Conservation (phyloP, 2,888 invertebrate species). For the Synergus japonicus region DNA sequence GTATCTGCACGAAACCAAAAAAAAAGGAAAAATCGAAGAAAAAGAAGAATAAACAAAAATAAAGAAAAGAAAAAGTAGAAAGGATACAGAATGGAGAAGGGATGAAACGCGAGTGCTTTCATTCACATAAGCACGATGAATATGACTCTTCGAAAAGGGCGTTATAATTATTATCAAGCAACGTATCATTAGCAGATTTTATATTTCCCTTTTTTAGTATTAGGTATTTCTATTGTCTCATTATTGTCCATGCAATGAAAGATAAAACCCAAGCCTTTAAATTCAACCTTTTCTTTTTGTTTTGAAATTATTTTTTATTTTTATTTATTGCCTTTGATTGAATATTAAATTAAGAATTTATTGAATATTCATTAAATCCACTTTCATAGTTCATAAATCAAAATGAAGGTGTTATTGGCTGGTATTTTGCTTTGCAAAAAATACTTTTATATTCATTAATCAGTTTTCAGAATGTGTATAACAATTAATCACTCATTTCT, state of each 20-base stretch:
- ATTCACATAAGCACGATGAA: constrained; percentile 28
- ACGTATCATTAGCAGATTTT: constrained; percentile 27
- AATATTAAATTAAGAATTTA: neutral
- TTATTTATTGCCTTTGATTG: neutral
- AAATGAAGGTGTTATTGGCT: neutral
- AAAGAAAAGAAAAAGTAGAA: constrained; percentile 42
- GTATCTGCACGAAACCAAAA: neutral
- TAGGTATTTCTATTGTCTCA: constrained; percentile 1
- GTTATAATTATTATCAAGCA: constrained; percentile 21
- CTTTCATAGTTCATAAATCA: neutral
- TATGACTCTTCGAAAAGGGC: constrained; percentile 29
- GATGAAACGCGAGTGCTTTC: constrained; percentile 35
- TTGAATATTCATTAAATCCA: neutral
- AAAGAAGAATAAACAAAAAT: neutral
- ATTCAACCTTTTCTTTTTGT: neutral
- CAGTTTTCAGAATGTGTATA: no score
- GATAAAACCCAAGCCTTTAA: neutral
- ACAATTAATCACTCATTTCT: no score
- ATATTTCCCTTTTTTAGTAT: neutral
- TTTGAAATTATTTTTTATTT: neutral
- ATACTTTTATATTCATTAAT: no score
- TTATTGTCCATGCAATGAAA: neutral
- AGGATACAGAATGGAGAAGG: constrained; percentile 51
- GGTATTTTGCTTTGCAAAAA: no score
- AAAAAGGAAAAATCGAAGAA: no score